phyloP scores from a whole-genome alignment of 2,888 invertebrate genomes.

The Crepidodera aurea region DNA sequence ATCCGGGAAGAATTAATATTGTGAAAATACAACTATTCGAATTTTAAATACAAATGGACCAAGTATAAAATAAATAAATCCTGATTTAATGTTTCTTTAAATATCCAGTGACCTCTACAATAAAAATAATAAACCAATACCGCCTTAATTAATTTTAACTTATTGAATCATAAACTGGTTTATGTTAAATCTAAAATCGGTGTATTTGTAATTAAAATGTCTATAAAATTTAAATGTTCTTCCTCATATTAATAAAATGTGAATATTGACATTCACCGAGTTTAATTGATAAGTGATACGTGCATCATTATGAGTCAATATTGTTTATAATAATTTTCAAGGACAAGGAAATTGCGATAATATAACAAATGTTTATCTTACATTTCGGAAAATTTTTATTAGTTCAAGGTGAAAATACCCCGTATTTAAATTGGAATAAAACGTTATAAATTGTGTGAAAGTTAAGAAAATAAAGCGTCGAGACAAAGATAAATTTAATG shows the following conservation, averaged over 20 bases:
- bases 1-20: not conserved
- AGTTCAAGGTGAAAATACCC: not conserved
- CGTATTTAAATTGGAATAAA: not conserved
- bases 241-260: not conserved
- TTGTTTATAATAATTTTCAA: not conserved
- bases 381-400: not conserved
- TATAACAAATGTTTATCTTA: not conserved
- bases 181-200: not conserved
- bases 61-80: constrained; percentile 4
- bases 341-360: constrained; percentile 3
- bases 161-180: constrained; percentile 8
- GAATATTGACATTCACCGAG: too few species aligned
- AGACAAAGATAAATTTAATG: too few species aligned
- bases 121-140: not conserved
- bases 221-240: not conserved
- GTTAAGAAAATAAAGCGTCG: too few species aligned
- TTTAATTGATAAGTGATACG: too few species aligned
- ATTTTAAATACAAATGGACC: not conserved
- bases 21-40: not conserved
- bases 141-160: not conserved
- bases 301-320: not conserved
- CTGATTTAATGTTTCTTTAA: not conserved
- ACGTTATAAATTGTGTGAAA: not conserved
- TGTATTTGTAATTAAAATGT: not conserved
- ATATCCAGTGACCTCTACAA: constrained; percentile 1